A percentile compares a stretch with the other conserved stretches of the same genome.
Conservation (phyloP, 2,113 vertebrate genomes). For the Alethe castanea region DNA sequence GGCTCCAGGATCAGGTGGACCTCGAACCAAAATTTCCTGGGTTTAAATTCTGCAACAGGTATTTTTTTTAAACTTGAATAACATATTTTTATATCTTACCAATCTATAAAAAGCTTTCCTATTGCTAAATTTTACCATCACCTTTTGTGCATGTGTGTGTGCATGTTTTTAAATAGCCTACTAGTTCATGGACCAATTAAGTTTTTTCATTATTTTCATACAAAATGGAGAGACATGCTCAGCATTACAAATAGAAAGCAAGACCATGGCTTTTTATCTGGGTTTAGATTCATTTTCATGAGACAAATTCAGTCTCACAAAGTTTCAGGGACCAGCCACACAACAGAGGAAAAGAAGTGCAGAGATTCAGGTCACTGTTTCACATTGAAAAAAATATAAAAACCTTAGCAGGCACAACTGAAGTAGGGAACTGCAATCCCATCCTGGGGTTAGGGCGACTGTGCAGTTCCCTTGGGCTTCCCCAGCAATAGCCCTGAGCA, state of each 20-base stretch:
- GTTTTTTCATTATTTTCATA: background rate
- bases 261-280: background rate
- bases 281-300: background rate
- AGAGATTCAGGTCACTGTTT: background rate
- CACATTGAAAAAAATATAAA: background rate
- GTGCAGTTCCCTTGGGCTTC: background rate
- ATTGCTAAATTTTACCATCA: background rate
- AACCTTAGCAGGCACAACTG: background rate
- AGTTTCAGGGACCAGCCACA: background rate
- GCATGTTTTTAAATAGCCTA: background rate
- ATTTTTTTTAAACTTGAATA: background rate
- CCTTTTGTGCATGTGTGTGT: background rate
- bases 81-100: background rate
- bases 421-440: background rate
- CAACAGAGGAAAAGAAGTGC: background rate
- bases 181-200: background rate
- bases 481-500: background rate
- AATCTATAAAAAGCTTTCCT: background rate
- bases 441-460: fast-evolving
- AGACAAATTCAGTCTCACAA: background rate
- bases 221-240: background rate
- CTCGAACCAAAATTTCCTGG: background rate
- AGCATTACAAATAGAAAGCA: background rate
- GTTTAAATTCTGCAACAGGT: background rate
- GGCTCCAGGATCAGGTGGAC: background rate